Percentiles rank a stretch among this genome's conserved stretches.
phyloP scores from a whole-genome alignment of 2,113 vertebrate genomes.

The Polypterus bichir region DNA sequence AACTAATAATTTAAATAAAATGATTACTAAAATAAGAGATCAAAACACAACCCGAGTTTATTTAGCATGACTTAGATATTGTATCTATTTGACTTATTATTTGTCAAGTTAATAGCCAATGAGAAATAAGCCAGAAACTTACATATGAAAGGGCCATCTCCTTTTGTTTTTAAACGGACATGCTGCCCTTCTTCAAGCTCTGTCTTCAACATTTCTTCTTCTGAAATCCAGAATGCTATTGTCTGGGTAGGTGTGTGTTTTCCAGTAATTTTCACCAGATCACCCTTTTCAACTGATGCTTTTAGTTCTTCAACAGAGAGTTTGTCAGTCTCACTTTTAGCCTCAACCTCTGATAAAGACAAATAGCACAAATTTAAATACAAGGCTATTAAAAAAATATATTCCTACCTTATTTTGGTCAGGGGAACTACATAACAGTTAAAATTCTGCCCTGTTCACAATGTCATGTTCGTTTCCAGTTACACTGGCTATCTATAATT shows the following conservation, averaged over 20 bases:
- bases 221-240: constrained; percentile 65
- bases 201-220: constrained; percentile 54
- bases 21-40: too few species aligned
- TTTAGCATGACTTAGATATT: too few species aligned
- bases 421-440: too few species aligned
- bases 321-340: constrained; percentile 55
- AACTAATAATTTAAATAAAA: too few species aligned
- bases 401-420: too few species aligned
- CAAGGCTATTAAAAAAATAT: background rate
- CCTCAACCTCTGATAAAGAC: constrained; percentile 51
- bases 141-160: constrained; percentile 71
- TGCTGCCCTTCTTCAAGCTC: constrained; percentile 60
- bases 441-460: too few species aligned
- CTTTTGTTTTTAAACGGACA: constrained; percentile 65
- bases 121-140: constrained; percentile 23
- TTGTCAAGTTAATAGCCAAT: too few species aligned
- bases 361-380: background rate
- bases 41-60: too few species aligned
- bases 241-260: constrained; percentile 41
- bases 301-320: constrained; percentile 50
- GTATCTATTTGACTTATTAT: too few species aligned
- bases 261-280: constrained; percentile 52
- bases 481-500: too few species aligned
- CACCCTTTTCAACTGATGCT: constrained; percentile 43
- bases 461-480: too few species aligned